Evolutionary conservation across 2,113 vertebrate genomes (phyloP).

Genomic region (Eretmochelys imbricata): DNA sequence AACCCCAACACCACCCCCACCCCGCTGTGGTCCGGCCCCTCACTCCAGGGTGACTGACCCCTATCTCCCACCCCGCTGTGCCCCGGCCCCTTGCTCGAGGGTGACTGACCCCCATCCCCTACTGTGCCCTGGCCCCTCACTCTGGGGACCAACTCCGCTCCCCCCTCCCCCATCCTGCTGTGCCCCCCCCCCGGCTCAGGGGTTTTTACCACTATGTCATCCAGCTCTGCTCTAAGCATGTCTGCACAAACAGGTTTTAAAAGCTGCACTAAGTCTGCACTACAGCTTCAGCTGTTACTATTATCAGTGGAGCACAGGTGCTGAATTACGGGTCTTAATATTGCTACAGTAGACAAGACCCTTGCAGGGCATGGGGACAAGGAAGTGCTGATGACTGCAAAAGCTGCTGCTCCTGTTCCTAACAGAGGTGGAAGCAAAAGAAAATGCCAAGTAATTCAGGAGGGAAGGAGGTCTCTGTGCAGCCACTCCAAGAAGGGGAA

Average conservation of each 20-base stretch:
- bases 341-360: background rate
- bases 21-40: no score
- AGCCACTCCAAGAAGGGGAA: background rate
- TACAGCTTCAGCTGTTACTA: background rate
- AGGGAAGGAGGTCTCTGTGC: background rate
- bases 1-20: no score
- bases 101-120: no score
- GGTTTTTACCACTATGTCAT: slow-evolving; percentile 2
- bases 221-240: slow-evolving; percentile 13
- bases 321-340: background rate
- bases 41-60: no score
- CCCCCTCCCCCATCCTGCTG: no score
- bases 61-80: no score
- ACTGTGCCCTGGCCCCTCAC: no score
- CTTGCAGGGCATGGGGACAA: background rate
- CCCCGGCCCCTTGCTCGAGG: no score
- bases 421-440: background rate
- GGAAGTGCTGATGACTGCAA: background rate
- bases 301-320: background rate
- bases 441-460: background rate
- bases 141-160: no score
- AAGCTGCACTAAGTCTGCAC: background rate
- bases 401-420: background rate
- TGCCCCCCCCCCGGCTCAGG: background rate
- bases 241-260: background rate